A percentile compares a stretch with the other conserved stretches of the same genome.
These are phyloP conservation scores for Astyanax mexicanus DNA, from an alignment of 2,797 vertebrate genomes.

Conservation along the genomic window DNA sequence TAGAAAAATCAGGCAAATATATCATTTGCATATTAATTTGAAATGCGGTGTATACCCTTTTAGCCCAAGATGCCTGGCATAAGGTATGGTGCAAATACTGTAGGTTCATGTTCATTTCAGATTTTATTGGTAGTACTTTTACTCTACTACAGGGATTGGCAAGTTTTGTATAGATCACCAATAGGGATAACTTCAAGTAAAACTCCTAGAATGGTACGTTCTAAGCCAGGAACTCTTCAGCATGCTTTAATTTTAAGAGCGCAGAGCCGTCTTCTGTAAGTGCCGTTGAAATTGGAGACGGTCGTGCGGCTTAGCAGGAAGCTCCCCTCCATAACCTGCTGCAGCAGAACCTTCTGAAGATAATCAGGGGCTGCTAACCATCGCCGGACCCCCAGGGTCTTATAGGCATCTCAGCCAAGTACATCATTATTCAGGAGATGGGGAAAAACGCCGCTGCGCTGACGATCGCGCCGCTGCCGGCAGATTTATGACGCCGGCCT, in stretches of 20 bases:
- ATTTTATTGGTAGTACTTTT: no score
- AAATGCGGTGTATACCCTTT: no score
- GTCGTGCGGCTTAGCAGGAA: conserved; percentile 13
- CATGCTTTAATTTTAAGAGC: background rate
- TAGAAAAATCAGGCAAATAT: no score
- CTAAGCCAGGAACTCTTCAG: background rate
- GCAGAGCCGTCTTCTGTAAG: background rate
- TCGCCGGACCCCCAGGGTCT: conserved; percentile 26
- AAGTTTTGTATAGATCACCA: no score
- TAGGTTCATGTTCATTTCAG: no score
- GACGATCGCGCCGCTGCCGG: conserved; percentile 1
- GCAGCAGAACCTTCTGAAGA: conserved; percentile 48
- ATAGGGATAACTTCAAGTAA: no score
- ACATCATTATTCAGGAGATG: conserved; percentile 43
- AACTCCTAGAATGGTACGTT: background rate
- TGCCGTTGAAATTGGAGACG: conserved; percentile 25
- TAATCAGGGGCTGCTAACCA: conserved; percentile 46
- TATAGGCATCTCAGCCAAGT: conserved; percentile 37
- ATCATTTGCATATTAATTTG: no score
- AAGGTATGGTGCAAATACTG: no score
- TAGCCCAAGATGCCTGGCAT: no score
- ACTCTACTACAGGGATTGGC: no score
- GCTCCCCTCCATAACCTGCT: conserved; percentile 35
- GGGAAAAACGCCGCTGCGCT: conserved; percentile 19
- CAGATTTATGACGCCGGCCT: conserved; percentile 44